These are phyloP conservation scores for Zelleria hepariella DNA, from an alignment of 2,888 invertebrate species.

Conservation along the genomic window DNA sequence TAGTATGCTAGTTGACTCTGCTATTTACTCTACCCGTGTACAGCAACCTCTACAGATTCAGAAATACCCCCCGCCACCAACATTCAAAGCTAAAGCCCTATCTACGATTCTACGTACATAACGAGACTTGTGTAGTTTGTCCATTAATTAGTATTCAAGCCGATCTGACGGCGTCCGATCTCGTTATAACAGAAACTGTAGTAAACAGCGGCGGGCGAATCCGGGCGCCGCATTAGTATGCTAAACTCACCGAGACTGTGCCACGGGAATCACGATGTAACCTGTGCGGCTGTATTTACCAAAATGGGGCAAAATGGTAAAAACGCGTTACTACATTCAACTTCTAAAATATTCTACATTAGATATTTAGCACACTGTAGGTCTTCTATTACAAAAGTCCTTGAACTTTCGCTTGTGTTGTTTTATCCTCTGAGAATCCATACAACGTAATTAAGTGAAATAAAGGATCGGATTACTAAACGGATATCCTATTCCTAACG, in stretches of 20 bases:
- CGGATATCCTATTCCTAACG: too few species aligned
- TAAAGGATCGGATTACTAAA: background rate
- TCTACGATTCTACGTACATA: background rate
- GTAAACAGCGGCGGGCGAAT: background rate
- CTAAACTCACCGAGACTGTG: background rate
- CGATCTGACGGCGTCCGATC: background rate
- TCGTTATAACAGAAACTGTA: background rate
- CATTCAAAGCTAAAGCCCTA: background rate
- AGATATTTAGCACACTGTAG: background rate
- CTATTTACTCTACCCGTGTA: too few species aligned
- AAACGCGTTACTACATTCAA: background rate
- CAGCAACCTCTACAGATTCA: background rate
- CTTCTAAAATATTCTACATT: background rate
- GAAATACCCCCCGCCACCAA: background rate
- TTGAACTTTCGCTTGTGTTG: background rate
- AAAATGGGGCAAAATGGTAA: too few species aligned
- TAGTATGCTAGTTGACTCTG: too few species aligned
- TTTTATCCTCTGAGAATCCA: background rate
- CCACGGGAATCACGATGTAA: background rate
- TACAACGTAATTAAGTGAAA: background rate
- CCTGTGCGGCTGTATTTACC: too few species aligned
- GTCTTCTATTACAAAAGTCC: background rate
- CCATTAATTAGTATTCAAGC: conserved; percentile 1
- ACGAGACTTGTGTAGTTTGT: background rate
- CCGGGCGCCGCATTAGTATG: background rate